Evolutionary conservation across 2,113 vertebrate species (phyloP), one percentile per base, ranked within the genome.

Genomic region (Hyperoodon ampullatus): DNA sequence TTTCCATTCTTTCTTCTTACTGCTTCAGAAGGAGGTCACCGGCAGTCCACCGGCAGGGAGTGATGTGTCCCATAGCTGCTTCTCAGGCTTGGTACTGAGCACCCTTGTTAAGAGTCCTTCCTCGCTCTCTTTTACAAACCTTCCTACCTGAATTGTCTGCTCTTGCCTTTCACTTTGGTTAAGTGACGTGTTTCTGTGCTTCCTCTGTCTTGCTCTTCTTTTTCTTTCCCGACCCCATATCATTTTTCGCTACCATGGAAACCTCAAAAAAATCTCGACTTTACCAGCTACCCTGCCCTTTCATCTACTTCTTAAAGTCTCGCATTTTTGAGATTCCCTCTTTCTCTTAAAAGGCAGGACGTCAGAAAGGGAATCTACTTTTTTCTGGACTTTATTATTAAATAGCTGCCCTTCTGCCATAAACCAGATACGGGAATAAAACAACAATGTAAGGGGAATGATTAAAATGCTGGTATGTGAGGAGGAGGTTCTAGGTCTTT

Each of bases 1-100:
- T 68, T 94, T 96, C 68, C 93, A 78, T 92, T 92, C 85, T 66
- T 39, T 44, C 30, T 86, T 74, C 65, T 70, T 58, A n/a, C 47
- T 82, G 50, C 39, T 47, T 90, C 33, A 21, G 85, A 70, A 93
- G 53, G n/a, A 11, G 30, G 50, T 83, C 70, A 35, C 26, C 24
- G 91, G 44, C 83, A 35, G 70, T 7, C 30, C 0, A 39, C 39
- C 39, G 39, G 24, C 35, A 23, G 82, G 55, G 63, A 74, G 55
- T 47, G 12, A 35, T 66, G 28, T 82, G 68, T 93, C 35, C 39
- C 44, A 0, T 16, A 28, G 66, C 55, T 15, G 10, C 15, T 71
- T 35, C 53, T 44, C 24, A 18, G 39, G 23, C 6, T 24, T 7
- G 35, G 23, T 19, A 11, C 39, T 21, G 18, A 68, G 50, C 5